A percentile compares a stretch with the other conserved stretches of the same genome.
These are phyloP conservation scores for Coremacera marginata DNA, from an alignment of 2,888 invertebrate genomes.

Conservation along the genomic window DNA sequence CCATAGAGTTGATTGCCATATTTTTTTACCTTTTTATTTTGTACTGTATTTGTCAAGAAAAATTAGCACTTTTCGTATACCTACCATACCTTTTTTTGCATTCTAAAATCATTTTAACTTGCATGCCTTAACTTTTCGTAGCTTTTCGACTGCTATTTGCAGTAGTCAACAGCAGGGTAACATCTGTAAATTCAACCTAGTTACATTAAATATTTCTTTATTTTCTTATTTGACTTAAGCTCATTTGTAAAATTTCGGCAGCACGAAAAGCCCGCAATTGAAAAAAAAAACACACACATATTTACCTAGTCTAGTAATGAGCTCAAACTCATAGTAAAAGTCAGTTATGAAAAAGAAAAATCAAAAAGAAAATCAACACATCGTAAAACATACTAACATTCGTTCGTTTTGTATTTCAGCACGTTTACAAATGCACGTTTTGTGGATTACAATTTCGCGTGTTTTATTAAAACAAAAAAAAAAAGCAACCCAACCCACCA, in stretches of 20 bases:
- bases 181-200: not conserved
- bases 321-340: no score
- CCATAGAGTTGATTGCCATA: no score
- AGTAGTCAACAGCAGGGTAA: not conserved
- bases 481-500: slow-evolving; percentile 14
- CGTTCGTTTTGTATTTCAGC: not conserved
- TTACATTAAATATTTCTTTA: not conserved
- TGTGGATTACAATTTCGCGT: slow-evolving; percentile 57
- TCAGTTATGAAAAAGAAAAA: slow-evolving; percentile 37
- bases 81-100: no score
- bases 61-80: no score
- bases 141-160: not conserved
- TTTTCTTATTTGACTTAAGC: slow-evolving; percentile 48
- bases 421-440: slow-evolving; percentile 49
- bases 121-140: not conserved
- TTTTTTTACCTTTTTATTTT: no score
- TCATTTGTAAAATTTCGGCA: slow-evolving; percentile 58
- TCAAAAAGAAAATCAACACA: no score
- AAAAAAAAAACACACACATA: not conserved
- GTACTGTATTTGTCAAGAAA: no score
- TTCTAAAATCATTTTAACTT: not conserved
- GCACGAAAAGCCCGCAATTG: slow-evolving; percentile 26
- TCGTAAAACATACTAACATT: no score
- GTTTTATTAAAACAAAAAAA: slow-evolving; percentile 41
- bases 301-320: not conserved